Base-by-base conservation (phyloP, 30 jellyfish, hydroid and myxozoan species). In the Cassiopea andromeda region DNA sequence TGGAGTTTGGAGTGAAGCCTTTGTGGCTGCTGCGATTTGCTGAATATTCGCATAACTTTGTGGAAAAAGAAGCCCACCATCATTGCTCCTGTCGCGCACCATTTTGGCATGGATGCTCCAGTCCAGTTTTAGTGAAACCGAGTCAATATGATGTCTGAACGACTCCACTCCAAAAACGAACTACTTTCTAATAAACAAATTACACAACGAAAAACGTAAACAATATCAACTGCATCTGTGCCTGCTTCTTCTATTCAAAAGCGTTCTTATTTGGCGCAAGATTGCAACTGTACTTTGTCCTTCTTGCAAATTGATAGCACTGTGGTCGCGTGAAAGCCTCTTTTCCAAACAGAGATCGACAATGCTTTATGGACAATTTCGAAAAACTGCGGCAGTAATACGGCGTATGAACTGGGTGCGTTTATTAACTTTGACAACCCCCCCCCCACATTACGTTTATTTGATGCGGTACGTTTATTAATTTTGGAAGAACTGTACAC, bases 11-110 rank as follows among this genome's bases (percentile, higher is more conserved):
- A 75, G 83, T 7, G 90, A 69, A 6, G 87, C 96, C 45, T 74
- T 80, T 7, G 89, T 77, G 13, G 85, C 85, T 8, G 88, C 78
- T 17, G 90, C 93, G 45, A 86, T 27, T 70, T 66, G 61, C 27
- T 54, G 83, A 47, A 86, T 5, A 44, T 86, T 86, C 80, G 93
- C 88, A 48, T 86, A 86, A 78, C 78, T 75, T 67, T 86, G 83
- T 1, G 85, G 83, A 7, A 72, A 72, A 38, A 80, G 78, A 44
- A 78, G 78, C 47, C 60, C 69, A 61, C 5, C 48, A 6, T 75
- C 93, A 16, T 17, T 12, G 2, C 15, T 5, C 78, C 76, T 76
- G 48, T 66, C 74, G 89, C 6, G 80, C 83, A 73, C 93, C 93
- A 86, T 86, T 7, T 64, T 64, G 73, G 8, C 38, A 27, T 27